A percentile compares a stretch with the other conserved stretches of the same genome.
These are phyloP conservation scores for Danio tinwini DNA, from an alignment of 2,797 vertebrate species.

Conservation along the genomic window DNA sequence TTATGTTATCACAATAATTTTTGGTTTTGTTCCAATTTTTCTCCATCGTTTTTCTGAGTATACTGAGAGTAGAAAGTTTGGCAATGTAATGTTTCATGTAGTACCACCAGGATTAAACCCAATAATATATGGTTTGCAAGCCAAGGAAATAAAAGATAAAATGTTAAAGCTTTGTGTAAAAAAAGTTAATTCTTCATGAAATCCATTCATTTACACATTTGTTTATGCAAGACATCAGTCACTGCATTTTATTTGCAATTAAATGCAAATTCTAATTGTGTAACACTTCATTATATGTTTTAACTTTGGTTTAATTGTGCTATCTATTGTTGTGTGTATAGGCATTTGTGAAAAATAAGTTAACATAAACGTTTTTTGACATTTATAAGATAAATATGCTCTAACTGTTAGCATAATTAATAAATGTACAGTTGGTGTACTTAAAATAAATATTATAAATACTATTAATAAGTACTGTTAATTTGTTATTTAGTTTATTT, in stretches of 20 bases:
- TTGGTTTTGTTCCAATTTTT: conserved; percentile 29
- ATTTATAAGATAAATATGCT: background rate
- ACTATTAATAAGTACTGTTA: background rate
- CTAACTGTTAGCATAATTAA: background rate
- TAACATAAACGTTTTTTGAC: background rate
- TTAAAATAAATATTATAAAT: background rate
- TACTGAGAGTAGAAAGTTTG: conserved; percentile 54
- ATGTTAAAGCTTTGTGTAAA: conserved; percentile 21
- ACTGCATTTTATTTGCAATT: background rate
- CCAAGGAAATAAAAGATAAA: conserved; percentile 57
- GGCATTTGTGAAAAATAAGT: background rate
- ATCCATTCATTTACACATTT: background rate
- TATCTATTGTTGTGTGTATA: background rate
- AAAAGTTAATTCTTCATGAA: background rate
- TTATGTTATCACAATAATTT: conserved; percentile 61
- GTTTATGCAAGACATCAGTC: background rate
- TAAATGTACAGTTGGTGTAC: background rate
- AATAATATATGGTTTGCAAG: conserved; percentile 62
- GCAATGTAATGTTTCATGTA: conserved; percentile 52
- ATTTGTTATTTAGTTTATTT: conserved; percentile 4
- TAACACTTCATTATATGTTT: background rate
- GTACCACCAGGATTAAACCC: conserved; percentile 59
- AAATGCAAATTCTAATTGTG: background rate
- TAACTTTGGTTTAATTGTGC: background rate
- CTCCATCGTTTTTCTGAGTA: conserved; percentile 60